phyloP scores from a whole-genome alignment of 37 sponge, comb jelly and placozoan species.

The Hormiphora californensis region DNA sequence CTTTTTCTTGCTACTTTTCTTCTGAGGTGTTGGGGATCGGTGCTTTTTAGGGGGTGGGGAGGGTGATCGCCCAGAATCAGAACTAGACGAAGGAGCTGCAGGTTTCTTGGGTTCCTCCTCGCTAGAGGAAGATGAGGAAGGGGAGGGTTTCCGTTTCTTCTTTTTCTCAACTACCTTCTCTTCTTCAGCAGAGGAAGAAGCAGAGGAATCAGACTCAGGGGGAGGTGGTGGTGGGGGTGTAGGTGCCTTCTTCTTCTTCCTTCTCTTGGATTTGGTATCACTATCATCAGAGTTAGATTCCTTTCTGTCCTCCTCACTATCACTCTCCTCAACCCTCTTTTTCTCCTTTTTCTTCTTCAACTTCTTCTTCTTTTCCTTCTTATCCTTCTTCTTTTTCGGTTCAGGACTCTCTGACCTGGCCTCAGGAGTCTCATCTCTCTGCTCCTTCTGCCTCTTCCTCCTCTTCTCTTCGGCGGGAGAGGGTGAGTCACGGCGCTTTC shows the following conservation, averaged over 20 bases:
- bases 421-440: neutral
- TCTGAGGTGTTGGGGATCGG: too few relatives aligned
- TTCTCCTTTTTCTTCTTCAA: neutral
- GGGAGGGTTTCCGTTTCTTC: neutral
- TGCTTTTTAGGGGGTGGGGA: too few relatives aligned
- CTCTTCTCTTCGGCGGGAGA: neutral
- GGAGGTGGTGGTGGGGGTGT: neutral
- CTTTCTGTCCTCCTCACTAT: constrained; percentile 6
- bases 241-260: neutral
- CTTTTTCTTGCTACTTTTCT: too few relatives aligned
- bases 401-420: constrained; percentile 44
- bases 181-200: constrained; percentile 36
- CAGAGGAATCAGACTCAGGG: neutral
- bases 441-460: neutral
- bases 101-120: neutral
- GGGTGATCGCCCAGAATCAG: too few relatives aligned
- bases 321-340: neutral
- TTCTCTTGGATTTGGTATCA: neutral
- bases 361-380: constrained; percentile 52
- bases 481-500: neutral
- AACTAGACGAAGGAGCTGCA: too few relatives aligned
- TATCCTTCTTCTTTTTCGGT: constrained; percentile 44
- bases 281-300: neutral
- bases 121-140: neutral
- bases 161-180: neutral